Evolutionary conservation across 2,888 invertebrate species (phyloP), one percentile per base, ranked within the genome.

Genomic region (Cheilosia vulpina): DNA sequence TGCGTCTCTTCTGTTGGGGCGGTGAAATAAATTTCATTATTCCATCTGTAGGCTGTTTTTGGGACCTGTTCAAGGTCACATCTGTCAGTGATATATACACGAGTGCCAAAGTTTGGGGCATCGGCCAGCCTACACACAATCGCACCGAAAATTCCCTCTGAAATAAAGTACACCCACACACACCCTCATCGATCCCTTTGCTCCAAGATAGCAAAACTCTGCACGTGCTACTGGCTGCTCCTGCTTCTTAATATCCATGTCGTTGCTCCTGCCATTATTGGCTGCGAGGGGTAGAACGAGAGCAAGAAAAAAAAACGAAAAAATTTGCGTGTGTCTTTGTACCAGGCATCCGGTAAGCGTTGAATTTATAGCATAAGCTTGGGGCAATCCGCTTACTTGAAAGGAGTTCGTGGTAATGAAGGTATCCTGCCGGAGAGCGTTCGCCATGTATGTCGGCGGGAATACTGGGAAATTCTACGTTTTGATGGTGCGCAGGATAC

Each of bases 41-140:
- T 71, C 80, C 71, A 80, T 76, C 73, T 65, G 79, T 76, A 72
- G 84, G 85, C 85, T 75, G 79, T 60, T 76, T 76, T 60, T 71
- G 69, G 57, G 66, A 85, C 71, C 62, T 72, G 55, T 85, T 88
- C 88, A 88, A 88, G 88, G 88, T 88, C 88, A 88, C 80, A 87
- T 68, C 87, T 87, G 88, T 87, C 87, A 88, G 82, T 79, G 85
- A 60, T 79, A 55, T 83, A 63, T 83, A 38, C 52, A 80, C 71
- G 63, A 73, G 69, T 57, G 43, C 53, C 52, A 21, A 52, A 47
- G 65, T 50, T 68, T 75, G 47, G 38, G 73, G 34, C 24, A 58
- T 47, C 47, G 34, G 47, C 60, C 57, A 24, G 43, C 43, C n/a
- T 43, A 41, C 38, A 38, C 38, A 38, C 13, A 65, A 38, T 15